Percentiles rank a stretch among this genome's conserved stretches.
phyloP scores from a whole-genome alignment of 1,140 invertebrate species.

The Pseudomyrmex cubaensis region DNA sequence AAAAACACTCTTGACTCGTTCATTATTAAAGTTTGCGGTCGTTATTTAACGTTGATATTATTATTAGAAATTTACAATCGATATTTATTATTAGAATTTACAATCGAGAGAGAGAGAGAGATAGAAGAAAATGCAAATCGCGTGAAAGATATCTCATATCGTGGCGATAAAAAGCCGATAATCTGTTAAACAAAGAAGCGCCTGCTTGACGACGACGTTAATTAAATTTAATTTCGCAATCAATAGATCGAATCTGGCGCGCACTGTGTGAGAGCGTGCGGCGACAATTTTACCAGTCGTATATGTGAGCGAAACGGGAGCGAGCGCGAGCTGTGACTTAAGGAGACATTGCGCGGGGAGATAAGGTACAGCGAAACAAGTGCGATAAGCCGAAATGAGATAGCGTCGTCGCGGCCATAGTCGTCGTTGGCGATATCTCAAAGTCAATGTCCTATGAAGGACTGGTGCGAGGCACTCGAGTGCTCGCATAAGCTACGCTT shows the following conservation, averaged over 20 bases:
- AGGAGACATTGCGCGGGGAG: conserved; percentile 63
- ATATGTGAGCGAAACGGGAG: background rate
- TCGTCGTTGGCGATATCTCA: conserved; percentile 81
- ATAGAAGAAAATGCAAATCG: background rate
- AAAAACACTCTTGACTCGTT: too few relatives aligned
- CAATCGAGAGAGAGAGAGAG: too few relatives aligned
- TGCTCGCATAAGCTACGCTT: conserved; percentile 40
- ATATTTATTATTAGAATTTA: too few relatives aligned
- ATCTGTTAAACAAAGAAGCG: background rate
- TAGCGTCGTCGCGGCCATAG: conserved; percentile 78
- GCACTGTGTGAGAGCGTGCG: background rate
- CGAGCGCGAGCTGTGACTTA: background rate
- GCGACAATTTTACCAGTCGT: background rate
- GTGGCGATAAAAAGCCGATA: background rate
- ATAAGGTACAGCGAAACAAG: conserved; percentile 81
- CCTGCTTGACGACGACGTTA: background rate
- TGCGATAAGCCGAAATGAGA: conserved; percentile 83
- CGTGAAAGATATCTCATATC: background rate
- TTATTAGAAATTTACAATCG: background rate
- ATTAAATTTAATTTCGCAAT: conserved; percentile 18
- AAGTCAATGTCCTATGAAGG: conserved; percentile 86
- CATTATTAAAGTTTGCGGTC: background rate
- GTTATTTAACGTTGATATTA: background rate
- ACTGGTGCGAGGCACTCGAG: conserved; percentile 76
- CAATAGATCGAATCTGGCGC: background rate